A percentile compares a stretch with the other conserved stretches of the same genome.
phyloP scores from a whole-genome alignment of 2,888 invertebrate species.

The Andrena camellia region DNA sequence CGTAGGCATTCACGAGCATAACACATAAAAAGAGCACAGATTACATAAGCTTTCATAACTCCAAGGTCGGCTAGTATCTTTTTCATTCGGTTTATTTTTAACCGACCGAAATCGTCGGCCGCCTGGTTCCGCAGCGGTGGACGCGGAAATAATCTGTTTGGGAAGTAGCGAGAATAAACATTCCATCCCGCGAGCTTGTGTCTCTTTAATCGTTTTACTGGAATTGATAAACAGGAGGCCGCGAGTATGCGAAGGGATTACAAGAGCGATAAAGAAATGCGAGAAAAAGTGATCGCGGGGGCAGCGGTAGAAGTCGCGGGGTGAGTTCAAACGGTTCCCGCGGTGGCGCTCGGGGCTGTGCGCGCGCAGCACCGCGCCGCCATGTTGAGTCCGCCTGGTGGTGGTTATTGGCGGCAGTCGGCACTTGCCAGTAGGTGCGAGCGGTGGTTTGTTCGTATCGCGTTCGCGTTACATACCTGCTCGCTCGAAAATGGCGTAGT shows the following conservation, averaged over 20 bases:
- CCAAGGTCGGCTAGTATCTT: constrained; percentile 41
- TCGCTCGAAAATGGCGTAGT: constrained; percentile 80
- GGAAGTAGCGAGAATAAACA: constrained; percentile 1
- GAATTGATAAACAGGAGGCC: not conserved
- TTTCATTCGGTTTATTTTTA: constrained; percentile 49
- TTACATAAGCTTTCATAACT: constrained; percentile 29
- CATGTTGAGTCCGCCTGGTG: constrained; percentile 39
- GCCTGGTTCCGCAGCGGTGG: not conserved
- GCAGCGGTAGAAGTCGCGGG: not conserved
- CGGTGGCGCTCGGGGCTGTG: constrained; percentile 15
- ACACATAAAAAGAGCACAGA: constrained; percentile 21
- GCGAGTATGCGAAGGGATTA: not conserved
- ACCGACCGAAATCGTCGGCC: constrained; percentile 24
- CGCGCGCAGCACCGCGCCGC: constrained; percentile 20
- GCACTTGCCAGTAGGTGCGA: constrained; percentile 74
- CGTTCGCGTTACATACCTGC: constrained; percentile 58
- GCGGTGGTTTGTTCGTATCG: constrained; percentile 57
- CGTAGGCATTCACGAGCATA: constrained; percentile 11
- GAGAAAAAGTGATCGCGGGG: not conserved
- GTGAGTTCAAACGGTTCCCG: not conserved
- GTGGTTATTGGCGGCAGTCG: constrained; percentile 74
- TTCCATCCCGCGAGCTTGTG: not conserved
- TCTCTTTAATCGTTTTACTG: not conserved
- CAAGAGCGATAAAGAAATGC: not conserved
- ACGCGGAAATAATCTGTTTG: not conserved